Evolutionary conservation across 2,797 vertebrate species (phyloP).

Genomic region (Choloepus didactylus): DNA sequence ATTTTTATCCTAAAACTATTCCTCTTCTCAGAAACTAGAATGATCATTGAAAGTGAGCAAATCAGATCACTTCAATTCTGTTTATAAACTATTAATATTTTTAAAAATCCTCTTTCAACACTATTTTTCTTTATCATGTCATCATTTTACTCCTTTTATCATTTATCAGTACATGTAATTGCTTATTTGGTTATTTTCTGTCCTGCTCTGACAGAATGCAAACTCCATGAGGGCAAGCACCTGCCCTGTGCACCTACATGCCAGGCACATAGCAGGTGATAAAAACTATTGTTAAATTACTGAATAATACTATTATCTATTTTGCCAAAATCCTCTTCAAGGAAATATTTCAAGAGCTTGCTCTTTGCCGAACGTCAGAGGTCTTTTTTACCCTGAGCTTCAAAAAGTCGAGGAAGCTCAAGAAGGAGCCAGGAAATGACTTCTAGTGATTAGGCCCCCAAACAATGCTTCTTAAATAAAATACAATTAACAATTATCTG

Average conservation of each 20-base stretch:
- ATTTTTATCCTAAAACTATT: neutral
- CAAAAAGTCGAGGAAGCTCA: neutral
- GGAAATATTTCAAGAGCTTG: neutral
- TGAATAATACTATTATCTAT: neutral
- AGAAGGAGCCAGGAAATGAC: neutral
- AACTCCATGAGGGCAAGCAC: neutral
- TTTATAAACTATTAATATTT: neutral
- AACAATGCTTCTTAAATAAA: slow-evolving; percentile 53
- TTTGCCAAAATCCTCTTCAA: neutral
- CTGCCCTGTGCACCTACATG: fast-evolving
- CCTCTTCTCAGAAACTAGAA: neutral
- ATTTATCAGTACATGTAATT: neutral
- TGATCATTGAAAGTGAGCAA: neutral
- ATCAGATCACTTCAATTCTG: neutral
- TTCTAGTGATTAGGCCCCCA: neutral
- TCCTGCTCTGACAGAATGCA: neutral
- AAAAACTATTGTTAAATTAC: neutral
- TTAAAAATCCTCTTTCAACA: neutral
- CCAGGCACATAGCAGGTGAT: neutral
- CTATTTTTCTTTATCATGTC: neutral
- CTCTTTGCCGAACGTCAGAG: neutral
- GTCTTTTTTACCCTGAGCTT: neutral
- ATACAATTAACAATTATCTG: slow-evolving; percentile 66
- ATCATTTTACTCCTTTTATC: neutral
- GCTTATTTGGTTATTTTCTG: neutral